A percentile compares a stretch with the other conserved stretches of the same genome.
Evolutionary conservation across 2,113 vertebrate genomes (phyloP).

Genomic region (Anolis carolinensis): DNA sequence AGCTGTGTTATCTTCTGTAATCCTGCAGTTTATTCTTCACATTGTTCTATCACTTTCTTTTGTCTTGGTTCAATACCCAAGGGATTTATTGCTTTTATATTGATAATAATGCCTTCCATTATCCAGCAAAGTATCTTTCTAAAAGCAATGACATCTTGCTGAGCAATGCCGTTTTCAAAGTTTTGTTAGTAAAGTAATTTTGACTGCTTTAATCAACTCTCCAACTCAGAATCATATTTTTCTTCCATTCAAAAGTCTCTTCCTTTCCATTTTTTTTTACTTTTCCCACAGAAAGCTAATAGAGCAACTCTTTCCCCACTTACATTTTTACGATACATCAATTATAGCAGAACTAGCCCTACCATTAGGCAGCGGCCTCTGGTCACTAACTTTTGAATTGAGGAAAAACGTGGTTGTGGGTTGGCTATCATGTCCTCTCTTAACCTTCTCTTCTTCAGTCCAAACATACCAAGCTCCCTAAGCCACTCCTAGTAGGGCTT

Average conservation of each 20-base stretch:
- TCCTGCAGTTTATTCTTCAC: not conserved
- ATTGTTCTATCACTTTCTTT: not conserved
- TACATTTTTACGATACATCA: too few species aligned
- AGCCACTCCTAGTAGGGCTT: too few species aligned
- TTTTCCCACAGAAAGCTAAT: not conserved
- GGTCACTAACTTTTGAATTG: too few species aligned
- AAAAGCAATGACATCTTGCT: not conserved
- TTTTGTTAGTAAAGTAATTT: not conserved
- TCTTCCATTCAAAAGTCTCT: not conserved
- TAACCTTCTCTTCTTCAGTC: too few species aligned
- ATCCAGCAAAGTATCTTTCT: not conserved
- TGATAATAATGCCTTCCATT: not conserved
- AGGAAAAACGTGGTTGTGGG: too few species aligned
- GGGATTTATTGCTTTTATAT: slow-evolving; percentile 3
- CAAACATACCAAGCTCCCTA: too few species aligned
- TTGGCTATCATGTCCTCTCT: too few species aligned
- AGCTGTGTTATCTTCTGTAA: slow-evolving; percentile 28
- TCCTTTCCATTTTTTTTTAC: not conserved
- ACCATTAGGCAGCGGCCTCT: too few species aligned
- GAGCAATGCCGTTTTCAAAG: not conserved
- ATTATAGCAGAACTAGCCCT: too few species aligned
- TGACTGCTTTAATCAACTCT: not conserved
- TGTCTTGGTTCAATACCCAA: slow-evolving; percentile 8
- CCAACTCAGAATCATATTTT: not conserved
- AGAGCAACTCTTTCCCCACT: not conserved